Evolutionary conservation across 2,797 vertebrate genomes (phyloP).

Genomic region (Xenopus petersii): DNA sequence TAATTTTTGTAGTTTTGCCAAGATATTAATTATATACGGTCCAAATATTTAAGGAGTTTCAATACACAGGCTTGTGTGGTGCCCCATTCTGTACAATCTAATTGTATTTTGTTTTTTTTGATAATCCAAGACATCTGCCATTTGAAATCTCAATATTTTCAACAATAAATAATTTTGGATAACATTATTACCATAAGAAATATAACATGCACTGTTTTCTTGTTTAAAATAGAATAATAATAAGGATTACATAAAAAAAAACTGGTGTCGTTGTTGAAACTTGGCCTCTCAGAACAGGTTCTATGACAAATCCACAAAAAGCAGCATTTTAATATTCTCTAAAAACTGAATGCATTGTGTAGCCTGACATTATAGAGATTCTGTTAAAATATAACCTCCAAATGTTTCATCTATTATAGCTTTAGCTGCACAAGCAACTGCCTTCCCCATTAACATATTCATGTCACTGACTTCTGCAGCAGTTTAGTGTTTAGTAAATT

Average conservation of each 20-base stretch:
- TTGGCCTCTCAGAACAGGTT: constrained; percentile 35
- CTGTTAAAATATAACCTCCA: constrained; percentile 48
- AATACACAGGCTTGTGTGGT: no score
- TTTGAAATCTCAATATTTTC: background rate
- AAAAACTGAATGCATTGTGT: constrained; percentile 41
- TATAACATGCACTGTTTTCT: background rate
- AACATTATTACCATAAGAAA: background rate
- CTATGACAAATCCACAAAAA: constrained; percentile 42
- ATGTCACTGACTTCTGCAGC: constrained; percentile 43
- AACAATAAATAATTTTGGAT: background rate
- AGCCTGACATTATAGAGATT: constrained; percentile 45
- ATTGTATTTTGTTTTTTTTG: no score
- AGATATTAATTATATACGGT: no score
- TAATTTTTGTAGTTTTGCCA: no score
- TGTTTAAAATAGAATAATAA: constrained; percentile 10
- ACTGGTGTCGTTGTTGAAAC: background rate
- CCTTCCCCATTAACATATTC: constrained; percentile 45
- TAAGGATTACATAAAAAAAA: constrained; percentile 10
- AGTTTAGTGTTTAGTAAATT: constrained; percentile 40
- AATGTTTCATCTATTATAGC: constrained; percentile 47
- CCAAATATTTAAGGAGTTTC: no score
- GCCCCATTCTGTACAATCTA: no score
- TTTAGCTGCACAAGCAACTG: constrained; percentile 43
- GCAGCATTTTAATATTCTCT: constrained; percentile 41
- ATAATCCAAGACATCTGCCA: background rate